Conservation (phyloP, 2,797 vertebrate species). For the Sciurus vulgaris region DNA sequence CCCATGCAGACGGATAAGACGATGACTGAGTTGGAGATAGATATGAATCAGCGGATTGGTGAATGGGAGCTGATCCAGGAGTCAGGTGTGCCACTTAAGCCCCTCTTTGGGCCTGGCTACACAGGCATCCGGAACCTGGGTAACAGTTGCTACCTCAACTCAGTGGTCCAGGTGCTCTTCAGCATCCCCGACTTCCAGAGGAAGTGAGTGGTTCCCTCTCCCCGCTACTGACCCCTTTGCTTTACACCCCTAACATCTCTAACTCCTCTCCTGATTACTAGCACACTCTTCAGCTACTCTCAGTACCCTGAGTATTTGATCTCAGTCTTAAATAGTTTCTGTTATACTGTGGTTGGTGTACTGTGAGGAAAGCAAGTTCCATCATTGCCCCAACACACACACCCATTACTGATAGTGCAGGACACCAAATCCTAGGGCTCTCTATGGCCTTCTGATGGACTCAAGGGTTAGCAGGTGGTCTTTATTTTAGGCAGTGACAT, state of each 20-base stretch:
- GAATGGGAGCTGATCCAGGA: constrained; percentile 99
- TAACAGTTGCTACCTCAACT: constrained; percentile 99
- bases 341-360: not conserved
- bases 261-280: not conserved
- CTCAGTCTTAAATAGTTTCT: not conserved
- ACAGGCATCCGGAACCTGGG: constrained; percentile 99
- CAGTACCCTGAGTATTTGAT: not conserved
- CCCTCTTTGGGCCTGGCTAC: constrained; percentile 94
- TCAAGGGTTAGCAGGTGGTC: constrained; percentile 1
- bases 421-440: not conserved
- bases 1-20: constrained; percentile 95
- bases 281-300: not conserved
- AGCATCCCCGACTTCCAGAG: constrained; percentile 98
- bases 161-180: constrained; percentile 99
- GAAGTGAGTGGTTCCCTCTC: constrained; percentile 91
- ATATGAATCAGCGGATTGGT: constrained; percentile 98
- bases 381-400: not conserved
- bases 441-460: not conserved
- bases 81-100: constrained; percentile 94
- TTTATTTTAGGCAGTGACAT: constrained; percentile 63
- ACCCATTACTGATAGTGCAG: not conserved
- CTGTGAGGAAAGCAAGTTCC: not conserved
- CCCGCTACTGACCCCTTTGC: fast-evolving
- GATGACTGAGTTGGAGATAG: constrained; percentile 99
- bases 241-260: not conserved